phyloP scores from a whole-genome alignment of 2,888 invertebrate species.

The Oscheius sp. region DNA sequence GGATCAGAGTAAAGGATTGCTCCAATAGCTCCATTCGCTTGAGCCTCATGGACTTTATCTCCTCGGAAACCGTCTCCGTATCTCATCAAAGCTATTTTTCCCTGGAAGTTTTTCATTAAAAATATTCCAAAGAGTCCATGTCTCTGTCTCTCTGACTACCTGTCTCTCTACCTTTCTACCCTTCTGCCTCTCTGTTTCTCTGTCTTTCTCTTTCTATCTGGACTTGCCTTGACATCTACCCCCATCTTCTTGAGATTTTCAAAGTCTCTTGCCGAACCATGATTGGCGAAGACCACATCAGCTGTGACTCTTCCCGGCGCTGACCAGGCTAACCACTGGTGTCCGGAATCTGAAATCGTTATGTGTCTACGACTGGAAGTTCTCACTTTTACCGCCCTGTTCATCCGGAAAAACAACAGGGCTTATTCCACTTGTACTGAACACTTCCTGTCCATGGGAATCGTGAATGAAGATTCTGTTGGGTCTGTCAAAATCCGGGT shows the following conservation, averaged over 20 bases:
- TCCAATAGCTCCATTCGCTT: conserved; percentile 72
- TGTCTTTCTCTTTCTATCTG: background rate
- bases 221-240: conserved; percentile 53
- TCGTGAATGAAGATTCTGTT: conserved; percentile 52
- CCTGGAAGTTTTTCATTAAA: conserved; percentile 61
- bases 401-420: conserved; percentile 67
- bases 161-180: no score
- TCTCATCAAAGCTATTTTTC: conserved; percentile 76
- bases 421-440: conserved; percentile 60
- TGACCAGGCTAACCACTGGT: conserved; percentile 72
- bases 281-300: conserved; percentile 68
- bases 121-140: background rate
- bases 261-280: conserved; percentile 67
- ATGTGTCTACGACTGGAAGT: background rate
- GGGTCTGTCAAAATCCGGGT: conserved; percentile 69
- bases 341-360: conserved; percentile 58
- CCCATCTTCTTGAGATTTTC: conserved; percentile 61
- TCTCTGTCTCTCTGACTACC: no score
- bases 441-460: conserved; percentile 44
- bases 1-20: conserved; percentile 73
- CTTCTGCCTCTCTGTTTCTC: no score
- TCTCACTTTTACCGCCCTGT: conserved; percentile 64
- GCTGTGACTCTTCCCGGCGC: conserved; percentile 63
- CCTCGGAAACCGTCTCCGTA: conserved; percentile 76
- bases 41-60: conserved; percentile 74